phyloP scores from a whole-genome alignment of 1,140 invertebrate species.

The Archegozetes longisetosus region DNA sequence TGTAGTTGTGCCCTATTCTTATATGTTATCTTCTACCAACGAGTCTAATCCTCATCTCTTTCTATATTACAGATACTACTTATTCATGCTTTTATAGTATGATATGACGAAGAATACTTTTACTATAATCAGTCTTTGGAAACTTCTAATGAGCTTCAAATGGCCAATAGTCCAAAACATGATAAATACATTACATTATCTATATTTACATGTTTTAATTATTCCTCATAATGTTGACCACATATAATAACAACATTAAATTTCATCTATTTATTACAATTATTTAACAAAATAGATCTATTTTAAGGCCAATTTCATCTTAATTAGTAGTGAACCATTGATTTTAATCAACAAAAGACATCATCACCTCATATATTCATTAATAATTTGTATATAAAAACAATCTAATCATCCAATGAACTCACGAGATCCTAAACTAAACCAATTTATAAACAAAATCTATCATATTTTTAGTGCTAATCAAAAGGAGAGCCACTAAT shows the following conservation, averaged over 20 bases:
- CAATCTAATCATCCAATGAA: not conserved
- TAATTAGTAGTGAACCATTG: not conserved
- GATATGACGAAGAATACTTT: not conserved
- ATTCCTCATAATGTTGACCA: not conserved
- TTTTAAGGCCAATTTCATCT: not conserved
- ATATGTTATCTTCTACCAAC: not conserved
- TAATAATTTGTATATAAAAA: not conserved
- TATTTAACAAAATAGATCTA: not conserved
- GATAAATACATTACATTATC: too few species aligned
- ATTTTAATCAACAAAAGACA: not conserved
- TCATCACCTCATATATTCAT: not conserved
- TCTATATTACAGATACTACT: not conserved
- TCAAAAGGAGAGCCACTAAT: too few species aligned
- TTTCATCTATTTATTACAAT: too few species aligned
- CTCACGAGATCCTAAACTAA: not conserved
- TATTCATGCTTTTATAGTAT: not conserved
- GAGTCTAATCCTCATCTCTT: not conserved
- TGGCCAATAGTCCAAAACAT: not conserved
- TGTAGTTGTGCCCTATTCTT: not conserved
- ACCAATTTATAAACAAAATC: too few species aligned
- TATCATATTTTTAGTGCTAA: not conserved
- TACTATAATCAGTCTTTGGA: too few species aligned
- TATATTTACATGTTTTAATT: too few species aligned
- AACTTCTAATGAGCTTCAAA: not conserved
- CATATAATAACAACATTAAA: not conserved